A percentile compares a stretch with the other conserved stretches of the same genome.
These are phyloP conservation scores for Euphydryas editha DNA, from an alignment of 2,888 invertebrate genomes.

Conservation along the genomic window DNA sequence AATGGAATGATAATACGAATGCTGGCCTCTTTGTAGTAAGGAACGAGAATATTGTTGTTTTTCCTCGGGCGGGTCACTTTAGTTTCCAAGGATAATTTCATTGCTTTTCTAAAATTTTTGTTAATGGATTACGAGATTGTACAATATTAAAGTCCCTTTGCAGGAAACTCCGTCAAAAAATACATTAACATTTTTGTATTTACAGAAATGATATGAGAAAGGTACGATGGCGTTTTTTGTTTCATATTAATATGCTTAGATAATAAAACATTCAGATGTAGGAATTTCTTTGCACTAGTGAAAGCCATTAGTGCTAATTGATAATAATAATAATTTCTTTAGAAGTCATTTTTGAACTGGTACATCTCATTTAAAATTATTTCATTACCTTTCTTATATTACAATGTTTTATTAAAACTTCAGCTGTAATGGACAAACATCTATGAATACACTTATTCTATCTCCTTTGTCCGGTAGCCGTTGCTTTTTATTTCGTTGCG, in stretches of 20 bases:
- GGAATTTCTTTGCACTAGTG: neutral
- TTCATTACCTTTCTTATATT: neutral
- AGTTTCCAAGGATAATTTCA: constrained; percentile 77
- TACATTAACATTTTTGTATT: constrained; percentile 20
- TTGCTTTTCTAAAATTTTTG: constrained; percentile 70
- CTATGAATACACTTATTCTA: constrained; percentile 3
- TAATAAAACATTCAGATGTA: neutral
- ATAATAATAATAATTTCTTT: no score
- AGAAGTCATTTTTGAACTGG: neutral
- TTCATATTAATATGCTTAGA: neutral
- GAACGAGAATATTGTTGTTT: constrained; percentile 77
- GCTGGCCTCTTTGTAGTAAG: constrained; percentile 79
- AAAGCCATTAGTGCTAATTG: no score
- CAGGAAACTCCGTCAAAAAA: constrained; percentile 20
- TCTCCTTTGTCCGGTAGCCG: neutral
- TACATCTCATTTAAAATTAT: neutral
- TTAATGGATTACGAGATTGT: constrained; percentile 65
- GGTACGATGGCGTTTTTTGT: neutral
- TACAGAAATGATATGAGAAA: neutral
- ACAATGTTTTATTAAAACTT: neutral
- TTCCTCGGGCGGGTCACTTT: constrained; percentile 77
- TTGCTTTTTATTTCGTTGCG: constrained; percentile 60
- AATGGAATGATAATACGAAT: constrained; percentile 83
- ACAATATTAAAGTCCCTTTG: constrained; percentile 60
- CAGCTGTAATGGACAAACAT: neutral